These are phyloP conservation scores for Nycteola revayana DNA, from an alignment of 2,888 invertebrate genomes.

Conservation along the genomic window DNA sequence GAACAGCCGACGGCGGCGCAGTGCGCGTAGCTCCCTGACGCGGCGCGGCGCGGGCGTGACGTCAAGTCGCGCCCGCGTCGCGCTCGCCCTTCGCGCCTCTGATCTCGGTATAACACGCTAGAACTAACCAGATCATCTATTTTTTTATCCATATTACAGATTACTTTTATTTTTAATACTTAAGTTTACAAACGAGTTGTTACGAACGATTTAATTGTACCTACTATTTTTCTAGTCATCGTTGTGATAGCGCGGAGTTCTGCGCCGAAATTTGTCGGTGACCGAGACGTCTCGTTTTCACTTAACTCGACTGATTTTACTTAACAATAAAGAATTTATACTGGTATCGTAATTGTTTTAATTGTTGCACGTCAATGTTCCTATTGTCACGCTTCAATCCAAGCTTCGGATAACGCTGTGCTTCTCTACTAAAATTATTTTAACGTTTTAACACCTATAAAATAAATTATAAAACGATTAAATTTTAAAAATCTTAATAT, in stretches of 20 bases:
- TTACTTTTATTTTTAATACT: constrained; percentile 54
- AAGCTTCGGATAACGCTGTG: constrained; percentile 71
- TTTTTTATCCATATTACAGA: constrained; percentile 59
- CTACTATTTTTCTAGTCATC: constrained; percentile 63
- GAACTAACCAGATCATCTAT: constrained; percentile 72
- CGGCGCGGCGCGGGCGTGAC: constrained; percentile 45
- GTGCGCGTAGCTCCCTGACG: constrained; percentile 75
- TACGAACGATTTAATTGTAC: constrained; percentile 55
- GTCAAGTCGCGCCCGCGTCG: constrained; percentile 47
- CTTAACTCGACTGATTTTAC: constrained; percentile 78
- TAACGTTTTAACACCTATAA: constrained; percentile 42
- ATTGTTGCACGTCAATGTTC: constrained; percentile 63
- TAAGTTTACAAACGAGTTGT: constrained; percentile 44
- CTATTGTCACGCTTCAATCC: constrained; percentile 61
- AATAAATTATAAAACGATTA: constrained; percentile 30
- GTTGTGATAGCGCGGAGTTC: constrained; percentile 61
- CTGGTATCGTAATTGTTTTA: constrained; percentile 71
- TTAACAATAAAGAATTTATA: constrained; percentile 77
- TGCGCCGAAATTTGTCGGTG: constrained; percentile 55
- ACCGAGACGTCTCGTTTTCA: constrained; percentile 70
- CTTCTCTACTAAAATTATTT: constrained; percentile 55
- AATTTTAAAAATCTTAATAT: too few relatives aligned
- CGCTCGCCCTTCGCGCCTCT: constrained; percentile 63
- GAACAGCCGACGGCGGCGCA: constrained; percentile 81
- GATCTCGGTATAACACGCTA: constrained; percentile 79